phyloP scores from a whole-genome alignment of 2,113 vertebrate species.

The Larimichthys polyactis region DNA sequence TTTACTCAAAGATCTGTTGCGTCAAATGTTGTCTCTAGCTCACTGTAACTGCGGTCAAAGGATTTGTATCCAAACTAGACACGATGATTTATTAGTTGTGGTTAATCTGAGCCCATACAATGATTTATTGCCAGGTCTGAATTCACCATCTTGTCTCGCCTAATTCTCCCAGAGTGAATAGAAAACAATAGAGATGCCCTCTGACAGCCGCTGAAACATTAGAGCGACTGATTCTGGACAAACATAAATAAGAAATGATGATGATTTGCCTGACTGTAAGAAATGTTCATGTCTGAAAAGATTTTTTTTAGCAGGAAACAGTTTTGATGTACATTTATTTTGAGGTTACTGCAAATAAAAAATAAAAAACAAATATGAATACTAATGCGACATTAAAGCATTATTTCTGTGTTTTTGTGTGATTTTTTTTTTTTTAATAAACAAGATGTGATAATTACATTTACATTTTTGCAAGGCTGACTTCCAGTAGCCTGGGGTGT shows the following conservation, averaged over 20 bases:
- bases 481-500: background rate
- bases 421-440: too few relatives aligned
- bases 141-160: slow-evolving; percentile 19
- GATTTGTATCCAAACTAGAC: background rate
- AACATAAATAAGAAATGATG: background rate
- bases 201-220: slow-evolving; percentile 21
- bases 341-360: too few relatives aligned
- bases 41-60: background rate
- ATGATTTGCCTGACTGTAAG: background rate
- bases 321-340: background rate
- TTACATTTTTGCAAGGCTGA: background rate
- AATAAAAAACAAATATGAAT: background rate
- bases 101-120: background rate
- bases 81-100: slow-evolving; percentile 33
- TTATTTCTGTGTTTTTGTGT: too few relatives aligned
- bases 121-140: slow-evolving; percentile 22
- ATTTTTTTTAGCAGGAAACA: background rate
- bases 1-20: too few relatives aligned
- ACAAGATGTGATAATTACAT: too few relatives aligned
- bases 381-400: background rate
- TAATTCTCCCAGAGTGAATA: background rate
- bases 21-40: background rate
- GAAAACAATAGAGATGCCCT: background rate
- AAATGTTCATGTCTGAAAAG: background rate
- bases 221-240: background rate